Evolutionary conservation across 2,888 invertebrate species (phyloP), one percentile per base, ranked within the genome.

Genomic region (Pocota personata): DNA sequence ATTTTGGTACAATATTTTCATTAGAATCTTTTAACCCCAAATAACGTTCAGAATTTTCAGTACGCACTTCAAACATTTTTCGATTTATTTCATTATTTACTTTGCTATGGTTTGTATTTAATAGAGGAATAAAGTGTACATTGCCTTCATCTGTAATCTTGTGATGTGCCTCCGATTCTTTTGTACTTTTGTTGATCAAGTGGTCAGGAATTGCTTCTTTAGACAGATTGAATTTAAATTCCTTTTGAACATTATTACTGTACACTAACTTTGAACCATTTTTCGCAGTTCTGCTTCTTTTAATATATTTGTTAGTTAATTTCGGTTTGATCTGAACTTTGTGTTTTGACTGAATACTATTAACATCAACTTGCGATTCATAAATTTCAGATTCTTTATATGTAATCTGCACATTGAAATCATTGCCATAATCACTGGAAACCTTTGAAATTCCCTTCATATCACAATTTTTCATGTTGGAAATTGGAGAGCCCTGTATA

Each of bases 231-330:
- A 8, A 30, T 35, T 69, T 48, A 14, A 27, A 12, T 10, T 66
- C 57, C 12, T 71, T 71, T 55, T 69, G 46, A 7, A 37, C 4
- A 27, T 19, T 40, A 27, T 60, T 62, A 62, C 52, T 64, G 4
- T 37, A 37, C 19, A 48, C 19, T 37, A 57, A 1, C 0, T 72
- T 78, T 12, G 60, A 72, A 16, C n/a, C 35, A n/a, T 8, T 46
- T 46, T 62, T 72, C 4, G 10, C 7, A 21, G 10, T 10, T 32
- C 24, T 58, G 12, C 14, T 66, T 58, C 58, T 43, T 37, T 78
- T 78, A 0, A 66, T 21, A 52, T n/a, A 48, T 52, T 35, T 82
- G 0, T 40, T 40, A 37, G 16, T 16, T 19, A 21, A n/a, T 10
- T 72, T 71, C 43, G 16, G 32, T 21, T 57, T 57, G n/a, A 30